Base-by-base conservation (phyloP, 2,113 vertebrate species). In the Peromyscus californicus region DNA sequence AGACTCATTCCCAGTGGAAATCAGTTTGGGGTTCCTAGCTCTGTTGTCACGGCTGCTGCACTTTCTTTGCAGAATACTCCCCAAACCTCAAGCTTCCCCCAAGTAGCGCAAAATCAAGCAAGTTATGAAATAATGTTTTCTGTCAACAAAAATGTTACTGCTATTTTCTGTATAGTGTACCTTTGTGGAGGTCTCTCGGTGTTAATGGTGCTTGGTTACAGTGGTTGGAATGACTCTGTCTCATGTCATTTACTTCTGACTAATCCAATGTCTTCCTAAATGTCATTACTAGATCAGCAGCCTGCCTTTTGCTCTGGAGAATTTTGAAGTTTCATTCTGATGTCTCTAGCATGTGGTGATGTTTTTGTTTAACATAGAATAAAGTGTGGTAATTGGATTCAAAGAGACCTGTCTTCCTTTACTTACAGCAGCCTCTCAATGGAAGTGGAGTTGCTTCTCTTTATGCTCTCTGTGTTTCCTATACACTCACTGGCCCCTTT, bases 51-150 rank as follows among this genome's bases (percentile, higher is more conserved):
- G 4, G 19, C n/a, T 3, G 17, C 22, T n/a, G 48, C 12, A 17
- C 16, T 65, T 65, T 24, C 9, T 12, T 45, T 12, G 24, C 7
- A 65, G 45, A 67, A 5, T 10, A n/a, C 17, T 26, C 61, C 45
- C 9, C 11, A 1, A 15, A 26, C 2, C n/a, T 79, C 45, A 26
- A 21, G 1, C 0, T 5, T 21, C 15, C 2, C 33, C 7, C 8
- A 70, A 80, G 22, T 45, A 54, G 29, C 22, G 45, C 63, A 31
- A 51, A 80, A 87, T 57, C 26, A 86, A 72, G 15, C 8, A 39
- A 59, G 51, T 65, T 65, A 13, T 26, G 42, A 57, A 39, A 10
- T 22, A 70, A 65, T 48, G 17, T 85, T 84, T 90, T 80, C 26
- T 39, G 3, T 21, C 15, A 10, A 70, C 31, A 39, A 54, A 29